A percentile compares a stretch with the other conserved stretches of the same genome.
phyloP scores from a whole-genome alignment of 2,113 vertebrate species.

The Callospermophilus lateralis region DNA sequence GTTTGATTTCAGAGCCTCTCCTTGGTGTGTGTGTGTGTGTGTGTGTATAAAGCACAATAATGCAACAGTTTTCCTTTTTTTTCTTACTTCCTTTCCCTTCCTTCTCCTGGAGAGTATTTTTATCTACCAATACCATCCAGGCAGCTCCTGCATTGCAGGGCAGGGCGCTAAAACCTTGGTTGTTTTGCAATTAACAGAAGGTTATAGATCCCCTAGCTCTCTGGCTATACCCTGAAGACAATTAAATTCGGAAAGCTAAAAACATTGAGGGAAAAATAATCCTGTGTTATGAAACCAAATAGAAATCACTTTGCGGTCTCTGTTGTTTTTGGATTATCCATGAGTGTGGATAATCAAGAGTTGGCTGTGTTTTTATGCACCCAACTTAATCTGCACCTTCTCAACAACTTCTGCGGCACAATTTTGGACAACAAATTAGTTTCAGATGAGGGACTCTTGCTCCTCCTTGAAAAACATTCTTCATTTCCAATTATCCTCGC shows the following conservation, averaged over 20 bases:
- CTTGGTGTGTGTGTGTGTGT: not conserved
- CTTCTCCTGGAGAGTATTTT: constrained; percentile 21
- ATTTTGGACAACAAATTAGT: constrained; percentile 88
- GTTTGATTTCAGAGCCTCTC: not conserved
- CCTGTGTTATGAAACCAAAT: constrained; percentile 55
- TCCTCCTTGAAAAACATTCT: constrained; percentile 84
- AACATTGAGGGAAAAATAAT: constrained; percentile 46
- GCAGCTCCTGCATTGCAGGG: not conserved
- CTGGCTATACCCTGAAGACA: constrained; percentile 61
- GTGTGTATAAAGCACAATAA: not conserved
- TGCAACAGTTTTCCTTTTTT: not conserved
- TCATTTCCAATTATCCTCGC: constrained; percentile 84
- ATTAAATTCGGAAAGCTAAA: constrained; percentile 59
- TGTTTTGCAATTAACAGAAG: constrained; percentile 66
- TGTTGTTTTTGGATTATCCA: constrained; percentile 66
- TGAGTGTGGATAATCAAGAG: constrained; percentile 67
- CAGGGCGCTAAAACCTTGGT: not conserved
- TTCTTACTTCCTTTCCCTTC: not conserved
- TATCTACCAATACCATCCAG: constrained; percentile 16
- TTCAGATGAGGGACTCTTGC: constrained; percentile 85
- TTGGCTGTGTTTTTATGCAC: constrained; percentile 56
- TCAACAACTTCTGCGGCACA: constrained; percentile 62
- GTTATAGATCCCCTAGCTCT: constrained; percentile 63
- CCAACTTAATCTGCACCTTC: constrained; percentile 62
- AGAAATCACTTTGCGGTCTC: constrained; percentile 40